Percentiles rank a stretch among this genome's conserved stretches.
Conservation (phyloP, 2,113 vertebrate species). For the Clarias batrachus region DNA sequence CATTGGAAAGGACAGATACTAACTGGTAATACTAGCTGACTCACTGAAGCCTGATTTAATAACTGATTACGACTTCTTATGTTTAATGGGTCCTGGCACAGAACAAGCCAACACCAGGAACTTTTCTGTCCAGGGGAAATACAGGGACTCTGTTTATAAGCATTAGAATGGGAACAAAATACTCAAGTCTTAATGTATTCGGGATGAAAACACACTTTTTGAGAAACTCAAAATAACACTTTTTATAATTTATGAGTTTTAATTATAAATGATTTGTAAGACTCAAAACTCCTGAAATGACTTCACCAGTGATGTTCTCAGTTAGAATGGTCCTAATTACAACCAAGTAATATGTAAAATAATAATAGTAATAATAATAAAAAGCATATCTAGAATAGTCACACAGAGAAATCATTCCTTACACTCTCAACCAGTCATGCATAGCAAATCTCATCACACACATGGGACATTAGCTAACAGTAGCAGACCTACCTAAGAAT, state of each 20-base stretch:
- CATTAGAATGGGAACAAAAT: background rate
- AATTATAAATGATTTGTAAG: background rate
- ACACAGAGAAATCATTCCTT: background rate
- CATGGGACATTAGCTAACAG: background rate
- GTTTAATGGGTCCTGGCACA: background rate
- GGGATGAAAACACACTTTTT: background rate
- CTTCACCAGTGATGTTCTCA: background rate
- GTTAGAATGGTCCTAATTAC: background rate
- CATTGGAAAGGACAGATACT: conserved; percentile 37
- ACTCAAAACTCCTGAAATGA: background rate
- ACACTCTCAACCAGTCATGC: background rate
- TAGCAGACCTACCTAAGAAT: background rate
- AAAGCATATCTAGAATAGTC: conserved; percentile 36
- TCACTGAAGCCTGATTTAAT: conserved; percentile 23
- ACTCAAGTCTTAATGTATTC: background rate
- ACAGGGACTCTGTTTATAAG: too few species aligned
- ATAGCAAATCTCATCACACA: background rate
- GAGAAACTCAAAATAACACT: background rate
- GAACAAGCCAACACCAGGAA: background rate
- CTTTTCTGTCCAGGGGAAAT: background rate
- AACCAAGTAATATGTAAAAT: background rate
- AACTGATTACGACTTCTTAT: background rate
- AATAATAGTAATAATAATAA: too few species aligned
- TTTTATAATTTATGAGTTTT: too few species aligned
- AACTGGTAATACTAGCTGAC: conserved; percentile 23